Base-by-base conservation (phyloP, 2,113 vertebrate genomes). In the Parus major region DNA sequence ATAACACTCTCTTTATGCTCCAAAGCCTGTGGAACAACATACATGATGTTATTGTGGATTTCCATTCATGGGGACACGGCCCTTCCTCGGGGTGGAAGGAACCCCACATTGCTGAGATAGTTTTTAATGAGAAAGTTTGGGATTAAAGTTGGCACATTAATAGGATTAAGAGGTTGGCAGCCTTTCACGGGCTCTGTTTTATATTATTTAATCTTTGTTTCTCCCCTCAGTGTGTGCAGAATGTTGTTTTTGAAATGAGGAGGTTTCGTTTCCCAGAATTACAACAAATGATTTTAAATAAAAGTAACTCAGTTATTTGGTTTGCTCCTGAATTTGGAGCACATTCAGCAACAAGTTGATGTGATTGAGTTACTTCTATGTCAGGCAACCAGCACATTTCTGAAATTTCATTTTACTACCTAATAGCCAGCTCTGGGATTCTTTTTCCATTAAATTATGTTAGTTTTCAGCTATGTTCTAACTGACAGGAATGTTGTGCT, bases 161-260 rank as follows among this genome's bases (percentile, higher is more conserved):
- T 86, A 71, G 95, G 94, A 95, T 96, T 94, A 96, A 81, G 72
- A 47, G 28, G 52, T 75, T 94, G 85, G 92, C 90, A 90, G 60
- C 14, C 60, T 78, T 77, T 88, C 79, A 29, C 11, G 52, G 35
- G 7, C 49, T 49, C 35, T 69, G 47, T 16, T 96, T 92, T 60
- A 29, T 49, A 42, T 68, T 64, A 63, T 41, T 95, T 61, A 50
- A n/a, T 49, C 75, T 86, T 60, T 91, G 50, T 35, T 63, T 71
- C 92, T 83, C 52, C 27, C 9, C 50, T 24, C 68, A 2, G 42
- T 4, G 20, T 23, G 47, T 69, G 82, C 8, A 47, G 71, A 73
- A 29, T 5, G 49, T 31, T 63, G 65, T 4, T 44, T 93, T 83
- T 55, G 17, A 83, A 88, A 59, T n/a, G 22, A 0, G 9, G 39